Evolutionary conservation across 2,113 vertebrate genomes (phyloP), one percentile per base, ranked within the genome.

Genomic region (Chloebia gouldiae): DNA sequence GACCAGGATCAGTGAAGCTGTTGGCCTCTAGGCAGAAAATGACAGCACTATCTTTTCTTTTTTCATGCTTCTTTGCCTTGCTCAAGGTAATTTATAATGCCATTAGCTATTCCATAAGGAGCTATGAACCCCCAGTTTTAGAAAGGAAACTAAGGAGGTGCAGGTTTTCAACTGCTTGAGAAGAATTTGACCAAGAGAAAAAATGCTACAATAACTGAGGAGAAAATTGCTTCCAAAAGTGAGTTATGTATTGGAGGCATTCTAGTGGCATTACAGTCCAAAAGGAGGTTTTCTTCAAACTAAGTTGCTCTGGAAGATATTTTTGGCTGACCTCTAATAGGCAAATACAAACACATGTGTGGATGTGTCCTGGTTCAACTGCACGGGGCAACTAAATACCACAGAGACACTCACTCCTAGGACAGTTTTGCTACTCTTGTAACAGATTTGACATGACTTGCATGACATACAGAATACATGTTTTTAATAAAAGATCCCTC

Each of bases 391-490:
- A 24, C 7, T 35, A 31, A 76, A 40, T 30, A 22, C 17, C 47
- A 27, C 6, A 25, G 5, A 76, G 24, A 9, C 25, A 35, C 10
- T 59, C 49, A 25, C 25, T 65, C 37, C 22, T 37, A 33, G 54
- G 45, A 39, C 27, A 15, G 17, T 33, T 51, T 68, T 77, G 10
- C 30, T 40, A 19, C 17, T 51, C 40, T 54, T 45, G 7, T 18
- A 61, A 37, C 5, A 60, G 23, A 64, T 27, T 44, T 64, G 11
- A 59, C 18, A 21, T 17, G 3, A 39, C 10, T 10, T 15, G 33
- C 7, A 9, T 14, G 17, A 33, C 9, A 4, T 17, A 53, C 1
- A 6, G 8, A 9, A 78, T 3, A 40, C 2, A 10, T 15, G 24
- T 51, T 54, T 56, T 60, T 31, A 60, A 14, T 57, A n/a, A 61